Evolutionary conservation across 2,113 vertebrate genomes (phyloP).

Genomic region (Bucco capensis): DNA sequence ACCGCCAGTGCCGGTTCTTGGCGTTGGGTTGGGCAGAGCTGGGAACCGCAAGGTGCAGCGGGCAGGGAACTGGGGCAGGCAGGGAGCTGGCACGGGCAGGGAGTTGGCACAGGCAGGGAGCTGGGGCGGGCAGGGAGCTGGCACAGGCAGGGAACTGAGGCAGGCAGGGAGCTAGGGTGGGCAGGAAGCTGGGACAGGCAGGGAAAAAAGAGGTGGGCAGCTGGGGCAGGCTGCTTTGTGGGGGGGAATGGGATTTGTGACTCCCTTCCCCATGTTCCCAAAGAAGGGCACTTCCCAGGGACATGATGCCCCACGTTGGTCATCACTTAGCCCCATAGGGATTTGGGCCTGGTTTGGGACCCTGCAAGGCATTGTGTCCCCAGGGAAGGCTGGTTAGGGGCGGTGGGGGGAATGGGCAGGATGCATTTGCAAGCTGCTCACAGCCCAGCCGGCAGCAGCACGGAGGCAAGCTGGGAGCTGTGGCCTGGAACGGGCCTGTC

Average conservation of each 20-base stretch:
- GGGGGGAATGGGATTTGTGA: neutral
- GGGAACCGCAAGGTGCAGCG: slow-evolving; percentile 8
- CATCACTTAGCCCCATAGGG: neutral
- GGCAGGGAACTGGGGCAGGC: neutral
- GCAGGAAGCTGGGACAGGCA: neutral
- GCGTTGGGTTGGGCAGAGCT: neutral
- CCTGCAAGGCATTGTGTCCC: neutral
- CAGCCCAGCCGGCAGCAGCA: neutral
- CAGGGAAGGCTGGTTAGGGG: neutral
- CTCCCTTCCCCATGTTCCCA: neutral
- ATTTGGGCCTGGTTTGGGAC: neutral
- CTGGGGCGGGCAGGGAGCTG: neutral
- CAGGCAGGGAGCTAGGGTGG: neutral
- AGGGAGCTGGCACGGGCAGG: no score
- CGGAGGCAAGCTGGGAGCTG: slow-evolving; percentile 1
- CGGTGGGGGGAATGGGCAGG: neutral
- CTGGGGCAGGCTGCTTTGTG: neutral
- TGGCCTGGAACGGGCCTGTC: slow-evolving; percentile 47
- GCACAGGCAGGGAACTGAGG: no score
- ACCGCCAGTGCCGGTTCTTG: neutral
- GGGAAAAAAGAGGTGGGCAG: no score
- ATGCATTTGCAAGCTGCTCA: slow-evolving; percentile 57
- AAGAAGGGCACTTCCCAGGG: neutral
- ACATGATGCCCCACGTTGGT: accelerated
- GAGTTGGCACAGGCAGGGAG: neutral